Percentiles rank a stretch among this genome's conserved stretches.
phyloP scores from a whole-genome alignment of 2,888 invertebrate species.

The Cheilosia impressa region DNA sequence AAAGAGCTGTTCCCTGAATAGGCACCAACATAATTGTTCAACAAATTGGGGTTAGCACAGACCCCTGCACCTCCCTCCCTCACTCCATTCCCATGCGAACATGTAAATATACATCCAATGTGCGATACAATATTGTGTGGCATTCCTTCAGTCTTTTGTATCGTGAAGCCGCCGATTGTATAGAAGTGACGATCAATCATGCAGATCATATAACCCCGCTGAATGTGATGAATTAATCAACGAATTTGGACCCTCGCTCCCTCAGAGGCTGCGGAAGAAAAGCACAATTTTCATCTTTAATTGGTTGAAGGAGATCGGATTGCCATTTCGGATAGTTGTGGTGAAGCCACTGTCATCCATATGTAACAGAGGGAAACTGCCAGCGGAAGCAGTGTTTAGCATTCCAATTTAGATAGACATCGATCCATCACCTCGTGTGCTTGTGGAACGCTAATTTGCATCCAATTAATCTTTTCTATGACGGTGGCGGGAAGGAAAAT shows the following conservation, averaged over 20 bases:
- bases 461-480: constrained; percentile 54
- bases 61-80: not conserved
- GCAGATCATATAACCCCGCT: not conserved
- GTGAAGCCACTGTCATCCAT: constrained; percentile 11
- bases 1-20: not conserved
- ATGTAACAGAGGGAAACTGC: not conserved
- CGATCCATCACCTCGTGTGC: constrained; percentile 50
- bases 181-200: constrained; percentile 51
- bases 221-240: constrained; percentile 62
- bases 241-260: not conserved
- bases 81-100: not conserved
- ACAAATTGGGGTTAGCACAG: constrained; percentile 29
- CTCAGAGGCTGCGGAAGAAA: not conserved
- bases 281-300: constrained; percentile 22
- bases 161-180: constrained; percentile 11
- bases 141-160: constrained; percentile 22
- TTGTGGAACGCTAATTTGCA: constrained; percentile 49
- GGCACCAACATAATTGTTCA: constrained; percentile 3
- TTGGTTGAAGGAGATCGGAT: constrained; percentile 5
- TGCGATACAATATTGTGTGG: constrained; percentile 28
- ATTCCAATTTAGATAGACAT: constrained; percentile 60
- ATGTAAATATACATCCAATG: not conserved
- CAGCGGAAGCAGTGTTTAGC: constrained; percentile 13
- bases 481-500: constrained; percentile 17
- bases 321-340: not conserved